Evolutionary conservation across 1,140 invertebrate species (phyloP), one percentile per base, ranked within the genome.

Genomic region (Drosophila jambulina): DNA sequence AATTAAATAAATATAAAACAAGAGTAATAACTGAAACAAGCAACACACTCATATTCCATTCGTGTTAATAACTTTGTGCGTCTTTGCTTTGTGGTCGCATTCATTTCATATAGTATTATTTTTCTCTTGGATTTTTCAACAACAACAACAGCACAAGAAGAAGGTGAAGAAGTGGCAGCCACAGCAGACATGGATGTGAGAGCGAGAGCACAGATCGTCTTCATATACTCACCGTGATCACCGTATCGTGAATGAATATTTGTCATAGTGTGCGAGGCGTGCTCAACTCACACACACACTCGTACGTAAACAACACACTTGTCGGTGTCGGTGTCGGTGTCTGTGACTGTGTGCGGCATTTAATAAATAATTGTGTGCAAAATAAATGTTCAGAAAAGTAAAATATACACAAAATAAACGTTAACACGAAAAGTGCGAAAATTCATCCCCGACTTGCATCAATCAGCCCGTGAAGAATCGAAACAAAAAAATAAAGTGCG

Each of bases 201-300:
- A 86, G 83, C 84, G 83, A 86, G 84, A 74, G 83, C 80, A 61
- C 62, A 72, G 71, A 86, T 82, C 71, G 67, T 82, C 77, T 64
- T 82, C 75, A 38, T 56, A 38, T 56, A 56, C 53, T 54, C 53
- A 54, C 53, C 34, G 82, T 85, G 80, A 82, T 74, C 70, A 58
- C 60, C 83, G 82, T 86, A 70, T 86, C 79, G 83, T 87, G 83
- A 87, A 87, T 87, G 83, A 87, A 87, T 88, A 77, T 85, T 75
- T 87, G 83, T 86, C 58, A 72, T 70, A 78, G 82, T 87, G 75
- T 86, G 72, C 25, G 69, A 70, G 63, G 70, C 56, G 65, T 72
- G 53, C 64, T 71, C n/a, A 43, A 49, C 43, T 53, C 64, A 57
- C 51, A 69, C 53, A 53, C 43, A 72, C 53, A 43, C 19, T 29